Percentiles rank a stretch among this genome's conserved stretches.
These are phyloP conservation scores for Umimayanthus chanpuru DNA, from an alignment of 92 coral and sea anemone genomes.

Conservation along the genomic window DNA sequence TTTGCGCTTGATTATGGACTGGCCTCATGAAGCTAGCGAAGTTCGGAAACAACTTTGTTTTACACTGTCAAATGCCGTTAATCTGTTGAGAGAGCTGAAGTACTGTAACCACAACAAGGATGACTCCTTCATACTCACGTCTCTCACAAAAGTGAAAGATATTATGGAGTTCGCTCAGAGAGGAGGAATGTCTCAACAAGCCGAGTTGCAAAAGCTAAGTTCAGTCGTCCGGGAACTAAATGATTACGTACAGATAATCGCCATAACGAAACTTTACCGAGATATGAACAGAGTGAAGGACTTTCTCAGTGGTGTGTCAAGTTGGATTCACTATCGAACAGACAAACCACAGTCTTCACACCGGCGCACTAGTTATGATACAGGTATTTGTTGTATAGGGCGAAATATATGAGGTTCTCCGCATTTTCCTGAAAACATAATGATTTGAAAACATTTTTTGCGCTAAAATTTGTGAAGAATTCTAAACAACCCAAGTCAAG, in stretches of 20 bases:
- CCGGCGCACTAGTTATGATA: neutral
- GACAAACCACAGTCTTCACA: neutral
- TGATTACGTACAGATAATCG: conserved; percentile 7
- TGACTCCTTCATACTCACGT: conserved; percentile 2
- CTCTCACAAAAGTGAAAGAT: conserved; percentile 1
- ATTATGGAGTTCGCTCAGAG: neutral
- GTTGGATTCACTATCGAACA: neutral
- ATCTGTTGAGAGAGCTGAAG: conserved; percentile 1
- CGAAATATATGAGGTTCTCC: neutral
- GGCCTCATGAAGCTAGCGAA: neutral
- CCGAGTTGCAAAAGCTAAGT: neutral
- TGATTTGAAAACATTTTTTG: neutral
- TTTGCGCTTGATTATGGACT: neutral
- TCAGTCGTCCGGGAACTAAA: neutral
- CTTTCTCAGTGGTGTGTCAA: conserved; percentile 9
- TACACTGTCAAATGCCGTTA: conserved; percentile 12
- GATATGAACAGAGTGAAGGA: conserved; percentile 18
- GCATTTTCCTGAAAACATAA: too few relatives aligned
- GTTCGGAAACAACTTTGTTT: neutral
- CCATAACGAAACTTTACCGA: conserved; percentile 5
- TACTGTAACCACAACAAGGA: neutral
- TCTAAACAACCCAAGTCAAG: too few relatives aligned
- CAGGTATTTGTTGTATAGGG: neutral
- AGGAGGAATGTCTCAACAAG: conserved; percentile 4
- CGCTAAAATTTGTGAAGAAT: too few relatives aligned